Conservation (phyloP, 2,888 invertebrate species). For the Drosophila meridiana region DNA sequence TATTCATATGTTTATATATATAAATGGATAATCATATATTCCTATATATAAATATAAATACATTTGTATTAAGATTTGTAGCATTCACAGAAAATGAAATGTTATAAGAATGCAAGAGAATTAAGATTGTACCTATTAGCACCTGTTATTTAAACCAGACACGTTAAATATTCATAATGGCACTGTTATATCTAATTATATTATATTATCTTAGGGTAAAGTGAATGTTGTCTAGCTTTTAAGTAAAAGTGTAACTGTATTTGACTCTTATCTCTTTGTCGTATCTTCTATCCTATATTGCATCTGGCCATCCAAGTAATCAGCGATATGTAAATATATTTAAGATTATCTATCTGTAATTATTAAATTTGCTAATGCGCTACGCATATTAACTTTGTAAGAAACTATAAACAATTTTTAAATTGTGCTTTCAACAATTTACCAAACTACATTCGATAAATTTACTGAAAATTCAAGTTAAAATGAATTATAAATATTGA, state of each 20-base stretch:
- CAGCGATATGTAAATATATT: slow-evolving; percentile 51
- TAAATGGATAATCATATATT: background rate
- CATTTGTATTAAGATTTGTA: background rate
- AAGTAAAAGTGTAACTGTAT: slow-evolving; percentile 62
- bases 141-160: slow-evolving; percentile 68
- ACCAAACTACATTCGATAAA: slow-evolving; percentile 16
- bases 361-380: background rate
- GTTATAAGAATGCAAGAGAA: slow-evolving; percentile 2
- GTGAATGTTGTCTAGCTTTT: slow-evolving; percentile 75
- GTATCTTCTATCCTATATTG: slow-evolving; percentile 48
- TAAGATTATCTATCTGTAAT: slow-evolving; percentile 24
- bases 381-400: slow-evolving; percentile 3
- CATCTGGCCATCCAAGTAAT: slow-evolving; percentile 41
- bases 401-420: slow-evolving; percentile 12
- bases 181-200: slow-evolving; percentile 56
- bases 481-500: slow-evolving; percentile 1
- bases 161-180: slow-evolving; percentile 57
- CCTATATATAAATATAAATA: background rate
- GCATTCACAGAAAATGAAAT: background rate
- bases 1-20: slow-evolving; percentile 38
- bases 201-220: slow-evolving; percentile 49
- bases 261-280: slow-evolving; percentile 50
- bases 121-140: slow-evolving; percentile 35
- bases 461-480: background rate
- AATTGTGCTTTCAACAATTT: slow-evolving; percentile 27